Conservation (phyloP, 2,888 invertebrate genomes). For the Megamerina dolium region DNA sequence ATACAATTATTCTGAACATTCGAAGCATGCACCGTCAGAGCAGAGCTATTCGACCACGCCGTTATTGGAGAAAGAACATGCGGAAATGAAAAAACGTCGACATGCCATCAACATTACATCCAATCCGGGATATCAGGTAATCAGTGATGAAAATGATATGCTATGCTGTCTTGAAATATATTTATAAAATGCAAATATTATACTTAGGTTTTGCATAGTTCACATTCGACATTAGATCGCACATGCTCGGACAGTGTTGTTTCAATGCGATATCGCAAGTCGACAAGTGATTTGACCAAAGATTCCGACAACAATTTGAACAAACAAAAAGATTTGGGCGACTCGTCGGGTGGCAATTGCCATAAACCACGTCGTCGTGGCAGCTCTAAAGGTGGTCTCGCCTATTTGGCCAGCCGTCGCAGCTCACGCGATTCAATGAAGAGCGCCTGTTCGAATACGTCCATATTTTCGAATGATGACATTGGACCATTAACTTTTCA, state of each 20-base stretch:
- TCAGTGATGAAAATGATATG: no score
- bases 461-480: slow-evolving; percentile 66
- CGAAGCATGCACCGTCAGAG: slow-evolving; percentile 9
- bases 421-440: slow-evolving; percentile 69
- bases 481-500: slow-evolving; percentile 76
- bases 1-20: slow-evolving; percentile 32
- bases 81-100: slow-evolving; percentile 29
- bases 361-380: slow-evolving; percentile 60
- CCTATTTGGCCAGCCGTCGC: slow-evolving; percentile 78
- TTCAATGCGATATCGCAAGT: slow-evolving; percentile 58
- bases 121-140: slow-evolving; percentile 49
- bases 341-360: slow-evolving; percentile 14
- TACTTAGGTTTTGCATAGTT: slow-evolving; percentile 47
- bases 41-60: slow-evolving; percentile 12
- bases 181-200: no score
- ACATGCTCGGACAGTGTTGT: slow-evolving; percentile 49
- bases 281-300: slow-evolving; percentile 67
- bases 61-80: slow-evolving; percentile 10
- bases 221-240: slow-evolving; percentile 48
- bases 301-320: slow-evolving; percentile 29
- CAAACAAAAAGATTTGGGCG: slow-evolving; percentile 49
- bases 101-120: slow-evolving; percentile 50
- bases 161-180: no score
- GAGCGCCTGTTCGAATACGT: slow-evolving; percentile 64
- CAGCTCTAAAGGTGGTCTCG: slow-evolving; percentile 58